Base-by-base conservation (phyloP, 1,140 invertebrate genomes). In the Hesperophylax magnus region DNA sequence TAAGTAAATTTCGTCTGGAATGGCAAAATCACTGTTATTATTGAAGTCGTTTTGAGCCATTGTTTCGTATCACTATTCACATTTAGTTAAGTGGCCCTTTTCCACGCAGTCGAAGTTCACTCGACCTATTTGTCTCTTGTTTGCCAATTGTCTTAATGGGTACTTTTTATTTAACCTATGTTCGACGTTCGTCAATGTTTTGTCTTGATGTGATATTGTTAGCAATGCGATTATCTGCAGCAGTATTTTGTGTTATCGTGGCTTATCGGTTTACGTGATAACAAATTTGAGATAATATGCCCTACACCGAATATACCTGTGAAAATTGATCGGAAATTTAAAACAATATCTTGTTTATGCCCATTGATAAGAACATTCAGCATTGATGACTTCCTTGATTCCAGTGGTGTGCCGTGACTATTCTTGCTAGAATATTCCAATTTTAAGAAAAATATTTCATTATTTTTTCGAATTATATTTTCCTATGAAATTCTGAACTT, bases 191-290 rank as follows among this genome's bases (percentile, higher is more conserved):
- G 56, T 60, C 9, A 76, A 58, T 76, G 72, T 60, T 76, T 60
- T 58, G 72, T 58, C 54, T 76, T 39, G 24, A 69, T 58, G 15
- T 60, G 72, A 65, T 77, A 77, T 77, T 77, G 76, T 77, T 65
- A 77, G 76, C 76, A 65, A 77, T 24, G 39, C 39, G 76, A 77
- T 77, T 77, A 77, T 77, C 76, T 77, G 39, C 8, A n/a, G 17
- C 1, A 67, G 60, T 18, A 39, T 20, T 77, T 39, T 22, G 18
- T 65, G 58, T 67, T 77, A 77, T 77, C 76, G 20, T 22, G 11
- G 34, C 76, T 77, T 77, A 77, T 77, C 69, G 27, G 14, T 72
- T 54, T 9, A 20, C 3, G 24, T 24, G 60, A 61, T 61, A 61
- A 22, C 60, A 61, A 22, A 15, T 14, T 14, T 47, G 1, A 47